Evolutionary conservation across 2,797 vertebrate genomes (phyloP), one percentile per base, ranked within the genome.

Genomic region (Gymnoscopelus braueri): DNA sequence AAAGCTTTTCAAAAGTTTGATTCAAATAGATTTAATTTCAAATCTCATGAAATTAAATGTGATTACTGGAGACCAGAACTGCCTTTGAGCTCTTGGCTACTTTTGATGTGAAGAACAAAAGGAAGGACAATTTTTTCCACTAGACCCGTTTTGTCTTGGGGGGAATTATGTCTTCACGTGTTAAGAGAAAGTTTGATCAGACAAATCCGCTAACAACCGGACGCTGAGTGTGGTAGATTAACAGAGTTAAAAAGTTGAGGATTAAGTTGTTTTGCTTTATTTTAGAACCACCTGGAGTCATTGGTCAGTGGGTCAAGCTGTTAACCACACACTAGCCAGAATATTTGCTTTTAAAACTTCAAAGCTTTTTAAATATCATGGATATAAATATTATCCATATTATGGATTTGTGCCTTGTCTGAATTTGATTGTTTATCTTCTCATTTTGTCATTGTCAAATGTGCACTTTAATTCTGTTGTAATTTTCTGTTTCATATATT

Each of bases 181-280:
- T 84, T 84, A 56, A 23, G 48, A 51, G 4, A 71, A 29, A 57
- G 81, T 87, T 87, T 91, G 87, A 91, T 88, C 88, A 82, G 56
- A 48, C 32, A 79, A 82, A 80, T 78, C 67, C 71, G 61, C 68
- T 7, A 65, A 74, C 12, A 55, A 69, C 35, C 48, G 51, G 3
- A 64, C 29, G 53, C 61, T 48, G 47, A 29, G 49, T 48, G 35
- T 47, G 13, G 47, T 10, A 75, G 82, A 88, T 85, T 88, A 86
- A 50, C 44, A 0, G 0, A 72, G 47, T 80, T 77, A 65, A 63
- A 82, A 77, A 65, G 67, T 44, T 12, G 11, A 65, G 81, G 79
- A 89, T 88, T 78, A 77, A 60, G 23, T 51, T 65, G 55, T 72
- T 78, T 74, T 70, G 29, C 44, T 53, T 48, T 65, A 35, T 11